phyloP scores from a whole-genome alignment of 1,140 invertebrate genomes.

The Armadillidium nasatum region DNA sequence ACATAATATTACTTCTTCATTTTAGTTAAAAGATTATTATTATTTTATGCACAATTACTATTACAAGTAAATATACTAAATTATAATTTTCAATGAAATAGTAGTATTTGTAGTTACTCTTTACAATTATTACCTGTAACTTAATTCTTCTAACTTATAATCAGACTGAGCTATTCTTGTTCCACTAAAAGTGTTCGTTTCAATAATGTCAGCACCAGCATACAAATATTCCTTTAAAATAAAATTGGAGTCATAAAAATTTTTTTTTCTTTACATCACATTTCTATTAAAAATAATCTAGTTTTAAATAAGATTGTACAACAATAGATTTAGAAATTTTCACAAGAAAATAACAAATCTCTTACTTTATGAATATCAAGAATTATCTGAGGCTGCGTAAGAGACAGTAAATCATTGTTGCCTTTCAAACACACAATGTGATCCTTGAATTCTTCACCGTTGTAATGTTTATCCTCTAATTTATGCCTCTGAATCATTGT shows the following conservation, averaged over 20 bases:
- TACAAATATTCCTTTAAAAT: slow-evolving; percentile 54
- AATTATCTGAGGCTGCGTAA: slow-evolving; percentile 50
- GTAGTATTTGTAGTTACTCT: too few relatives aligned
- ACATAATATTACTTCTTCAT: too few relatives aligned
- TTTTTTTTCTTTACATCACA: too few relatives aligned
- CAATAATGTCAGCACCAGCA: slow-evolving; percentile 60
- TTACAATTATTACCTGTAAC: slow-evolving; percentile 46
- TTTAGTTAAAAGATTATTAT: too few relatives aligned
- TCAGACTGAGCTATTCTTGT: slow-evolving; percentile 60
- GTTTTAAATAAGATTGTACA: too few relatives aligned
- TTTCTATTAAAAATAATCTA: too few relatives aligned
- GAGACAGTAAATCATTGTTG: slow-evolving; percentile 59
- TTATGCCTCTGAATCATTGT: slow-evolving; percentile 60
- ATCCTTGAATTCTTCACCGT: slow-evolving; percentile 53
- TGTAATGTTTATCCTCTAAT: slow-evolving; percentile 57
- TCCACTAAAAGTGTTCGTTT: slow-evolving; percentile 62
- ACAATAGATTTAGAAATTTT: too few relatives aligned
- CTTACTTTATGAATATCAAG: slow-evolving; percentile 42
- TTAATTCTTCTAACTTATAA: slow-evolving; percentile 56
- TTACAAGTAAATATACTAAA: too few relatives aligned
- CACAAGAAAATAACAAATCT: too few relatives aligned
- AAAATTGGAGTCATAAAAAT: too few relatives aligned
- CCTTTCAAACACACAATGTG: slow-evolving; percentile 56
- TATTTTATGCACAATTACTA: too few relatives aligned
- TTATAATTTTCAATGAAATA: too few relatives aligned